phyloP scores from a whole-genome alignment of 1,140 invertebrate genomes.

The Rhopalosiphum padi region DNA sequence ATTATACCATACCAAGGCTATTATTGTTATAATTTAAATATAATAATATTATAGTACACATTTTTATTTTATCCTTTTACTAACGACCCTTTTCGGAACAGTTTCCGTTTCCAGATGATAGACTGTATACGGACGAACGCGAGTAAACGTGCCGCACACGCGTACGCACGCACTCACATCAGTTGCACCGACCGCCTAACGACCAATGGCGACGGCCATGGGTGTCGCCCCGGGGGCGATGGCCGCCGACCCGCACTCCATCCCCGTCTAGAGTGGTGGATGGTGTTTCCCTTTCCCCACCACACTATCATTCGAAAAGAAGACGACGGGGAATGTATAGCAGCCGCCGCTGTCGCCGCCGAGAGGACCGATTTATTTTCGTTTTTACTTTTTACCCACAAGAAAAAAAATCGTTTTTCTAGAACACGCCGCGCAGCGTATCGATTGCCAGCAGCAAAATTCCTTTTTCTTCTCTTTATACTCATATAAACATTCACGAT shows the following conservation, averaged over 20 bases:
- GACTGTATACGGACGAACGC: not conserved
- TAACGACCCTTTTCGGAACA: not conserved
- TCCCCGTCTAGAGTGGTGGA: not conserved
- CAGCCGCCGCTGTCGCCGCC: not conserved
- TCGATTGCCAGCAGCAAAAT: slow-evolving; percentile 14
- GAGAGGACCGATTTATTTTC: not conserved
- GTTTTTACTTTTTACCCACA: not conserved
- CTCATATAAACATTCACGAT: not conserved
- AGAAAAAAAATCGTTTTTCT: not conserved
- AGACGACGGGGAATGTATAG: not conserved
- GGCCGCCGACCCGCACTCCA: slow-evolving; percentile 6
- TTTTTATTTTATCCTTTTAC: not conserved
- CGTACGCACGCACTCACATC: not conserved
- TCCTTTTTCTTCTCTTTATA: not conserved
- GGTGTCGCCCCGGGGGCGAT: slow-evolving; percentile 30
- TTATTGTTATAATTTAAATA: not conserved
- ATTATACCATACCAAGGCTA: not conserved
- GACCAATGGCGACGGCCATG: slow-evolving; percentile 29
- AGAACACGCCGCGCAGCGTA: not conserved
- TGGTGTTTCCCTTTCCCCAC: not conserved
- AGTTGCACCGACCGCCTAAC: slow-evolving; percentile 21
- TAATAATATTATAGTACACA: not conserved
- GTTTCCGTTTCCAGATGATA: not conserved
- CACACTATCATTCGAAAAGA: not conserved
- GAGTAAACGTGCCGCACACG: not conserved